These are phyloP conservation scores for Leptosomus discolor DNA, from an alignment of 2,113 vertebrate species.

Conservation along the genomic window DNA sequence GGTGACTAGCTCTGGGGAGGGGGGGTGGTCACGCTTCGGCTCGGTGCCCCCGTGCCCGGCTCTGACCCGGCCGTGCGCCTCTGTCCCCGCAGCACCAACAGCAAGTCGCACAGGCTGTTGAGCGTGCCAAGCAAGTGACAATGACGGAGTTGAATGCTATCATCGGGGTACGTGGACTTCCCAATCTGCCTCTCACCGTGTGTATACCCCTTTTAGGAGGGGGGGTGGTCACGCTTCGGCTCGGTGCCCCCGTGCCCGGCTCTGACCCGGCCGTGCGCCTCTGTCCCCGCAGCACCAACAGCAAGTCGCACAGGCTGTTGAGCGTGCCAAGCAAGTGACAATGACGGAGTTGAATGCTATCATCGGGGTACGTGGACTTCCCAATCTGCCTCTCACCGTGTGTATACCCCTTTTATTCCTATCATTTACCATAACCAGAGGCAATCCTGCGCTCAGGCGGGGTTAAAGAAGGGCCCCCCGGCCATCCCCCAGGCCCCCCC, in stretches of 20 bases:
- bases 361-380: slow-evolving; percentile 99
- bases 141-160: slow-evolving; percentile 99
- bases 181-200: slow-evolving; percentile 98
- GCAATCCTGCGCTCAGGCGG: slow-evolving; percentile 71
- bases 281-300: slow-evolving; percentile 87
- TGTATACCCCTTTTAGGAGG: slow-evolving; percentile 96
- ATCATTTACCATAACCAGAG: slow-evolving; percentile 78
- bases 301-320: slow-evolving; percentile 97
- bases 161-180: slow-evolving; percentile 99
- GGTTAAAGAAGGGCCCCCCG: not conserved
- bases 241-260: accelerated
- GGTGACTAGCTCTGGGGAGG: accelerated
- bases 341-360: slow-evolving; percentile 99
- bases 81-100: slow-evolving; percentile 87
- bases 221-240: accelerated
- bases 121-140: slow-evolving; percentile 97
- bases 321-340: slow-evolving; percentile 97
- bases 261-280: not conserved
- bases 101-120: slow-evolving; percentile 97
- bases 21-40: accelerated
- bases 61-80: accelerated
- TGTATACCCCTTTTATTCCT: slow-evolving; percentile 96
- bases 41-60: accelerated
- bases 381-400: slow-evolving; percentile 98
- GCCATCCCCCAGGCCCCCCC: not conserved